phyloP scores from a whole-genome alignment of 2,888 invertebrate species.

The Meghimatium bilineatum region DNA sequence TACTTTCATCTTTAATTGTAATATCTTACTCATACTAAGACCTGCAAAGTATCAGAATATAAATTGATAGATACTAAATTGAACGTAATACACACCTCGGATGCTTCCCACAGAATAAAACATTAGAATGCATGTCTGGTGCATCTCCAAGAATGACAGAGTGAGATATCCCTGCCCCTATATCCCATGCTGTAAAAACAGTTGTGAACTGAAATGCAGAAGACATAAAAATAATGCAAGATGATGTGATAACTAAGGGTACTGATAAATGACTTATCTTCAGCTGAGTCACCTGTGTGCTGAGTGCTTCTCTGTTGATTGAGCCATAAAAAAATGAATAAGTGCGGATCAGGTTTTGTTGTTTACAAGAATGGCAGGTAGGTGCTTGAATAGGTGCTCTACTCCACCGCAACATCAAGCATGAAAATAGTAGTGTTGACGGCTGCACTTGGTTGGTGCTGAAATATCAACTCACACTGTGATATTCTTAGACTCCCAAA shows the following conservation, averaged over 20 bases:
- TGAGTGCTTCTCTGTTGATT: no score
- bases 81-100: conserved; percentile 78
- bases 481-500: no score
- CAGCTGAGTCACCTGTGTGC: no score
- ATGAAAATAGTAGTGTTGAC: no score
- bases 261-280: not conserved
- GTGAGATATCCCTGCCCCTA: conserved; percentile 83
- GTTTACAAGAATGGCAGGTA: no score
- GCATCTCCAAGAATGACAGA: conserved; percentile 83
- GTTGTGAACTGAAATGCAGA: conserved; percentile 71
- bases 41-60: not conserved
- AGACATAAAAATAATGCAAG: not conserved
- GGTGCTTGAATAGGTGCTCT: no score
- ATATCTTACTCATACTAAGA: not conserved
- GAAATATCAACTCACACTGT: no score
- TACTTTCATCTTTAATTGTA: not conserved
- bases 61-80: not conserved
- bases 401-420: no score
- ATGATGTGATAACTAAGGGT: not conserved
- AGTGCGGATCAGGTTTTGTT: no score
- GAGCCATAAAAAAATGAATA: no score
- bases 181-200: conserved; percentile 80
- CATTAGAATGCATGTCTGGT: conserved; percentile 79
- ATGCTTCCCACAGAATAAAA: conserved; percentile 85
- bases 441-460: no score